Percentiles rank a stretch among this genome's conserved stretches.
Conservation (phyloP, 2,888 invertebrate genomes). For the Antheraea yamamai region DNA sequence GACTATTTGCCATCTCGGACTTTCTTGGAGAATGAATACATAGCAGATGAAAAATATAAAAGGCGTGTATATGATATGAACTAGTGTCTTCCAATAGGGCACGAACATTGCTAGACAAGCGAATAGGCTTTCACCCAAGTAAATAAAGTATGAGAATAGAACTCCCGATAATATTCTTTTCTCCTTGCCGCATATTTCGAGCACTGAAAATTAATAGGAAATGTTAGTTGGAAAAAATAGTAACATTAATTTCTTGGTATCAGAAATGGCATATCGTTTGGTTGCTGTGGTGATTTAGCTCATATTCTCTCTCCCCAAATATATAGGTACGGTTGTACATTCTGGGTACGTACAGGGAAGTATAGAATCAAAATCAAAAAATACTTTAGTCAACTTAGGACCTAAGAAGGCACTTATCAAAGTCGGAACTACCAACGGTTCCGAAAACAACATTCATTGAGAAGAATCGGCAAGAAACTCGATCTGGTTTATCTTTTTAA, state of each 20-base stretch:
- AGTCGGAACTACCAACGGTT: too few relatives aligned
- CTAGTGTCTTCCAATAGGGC: conserved; percentile 62
- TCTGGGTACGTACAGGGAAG: too few relatives aligned
- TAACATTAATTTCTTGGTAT: background rate
- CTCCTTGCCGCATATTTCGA: conserved; percentile 60
- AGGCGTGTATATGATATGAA: conserved; percentile 62
- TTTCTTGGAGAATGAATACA: conserved; percentile 56
- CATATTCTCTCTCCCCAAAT: too few relatives aligned
- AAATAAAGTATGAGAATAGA: conserved; percentile 58
- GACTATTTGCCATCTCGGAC: conserved; percentile 67
- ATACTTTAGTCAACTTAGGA: too few relatives aligned
- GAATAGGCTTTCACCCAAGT: conserved; percentile 60
- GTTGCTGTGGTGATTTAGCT: too few relatives aligned
- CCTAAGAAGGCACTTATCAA: too few relatives aligned
- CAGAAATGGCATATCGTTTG: too few relatives aligned
- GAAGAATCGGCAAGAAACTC: too few relatives aligned
- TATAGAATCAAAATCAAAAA: too few relatives aligned
- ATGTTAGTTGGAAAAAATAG: background rate
- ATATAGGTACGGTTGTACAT: too few relatives aligned
- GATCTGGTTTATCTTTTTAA: too few relatives aligned
- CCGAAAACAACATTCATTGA: too few relatives aligned
- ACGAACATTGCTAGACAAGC: conserved; percentile 62
- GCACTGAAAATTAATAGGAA: conserved; percentile 46
- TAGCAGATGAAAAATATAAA: conserved; percentile 52
- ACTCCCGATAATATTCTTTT: conserved; percentile 60